These are phyloP conservation scores for Cotesia typhae DNA, from an alignment of 1,140 invertebrate genomes.

Conservation along the genomic window DNA sequence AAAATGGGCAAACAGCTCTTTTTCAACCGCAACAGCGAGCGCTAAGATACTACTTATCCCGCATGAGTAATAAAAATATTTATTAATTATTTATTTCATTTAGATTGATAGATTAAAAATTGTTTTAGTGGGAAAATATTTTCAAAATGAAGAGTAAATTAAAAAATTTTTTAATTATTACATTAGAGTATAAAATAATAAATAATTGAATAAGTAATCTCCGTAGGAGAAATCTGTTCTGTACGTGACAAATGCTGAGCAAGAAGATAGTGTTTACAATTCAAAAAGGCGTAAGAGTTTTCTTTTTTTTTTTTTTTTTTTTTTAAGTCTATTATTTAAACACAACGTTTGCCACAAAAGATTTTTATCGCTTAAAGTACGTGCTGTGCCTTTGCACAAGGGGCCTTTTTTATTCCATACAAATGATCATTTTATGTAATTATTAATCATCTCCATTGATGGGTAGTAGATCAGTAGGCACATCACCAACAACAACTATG, in stretches of 20 bases:
- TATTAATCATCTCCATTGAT: not conserved
- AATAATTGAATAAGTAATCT: constrained; percentile 37
- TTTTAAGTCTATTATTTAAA: constrained; percentile 23
- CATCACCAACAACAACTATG: constrained; percentile 1
- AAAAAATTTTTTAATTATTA: not conserved
- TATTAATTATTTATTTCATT: not conserved
- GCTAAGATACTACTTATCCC: too few species aligned
- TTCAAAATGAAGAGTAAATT: not conserved
- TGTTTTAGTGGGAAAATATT: not conserved
- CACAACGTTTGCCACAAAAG: constrained; percentile 16
- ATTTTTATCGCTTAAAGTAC: constrained; percentile 21
- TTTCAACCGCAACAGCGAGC: too few species aligned
- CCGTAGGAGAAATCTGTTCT: constrained; percentile 40
- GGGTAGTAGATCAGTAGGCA: constrained; percentile 12
- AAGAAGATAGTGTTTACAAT: constrained; percentile 39
- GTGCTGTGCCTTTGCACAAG: constrained; percentile 21
- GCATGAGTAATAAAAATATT: not conserved
- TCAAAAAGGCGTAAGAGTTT: constrained; percentile 43
- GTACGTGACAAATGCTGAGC: constrained; percentile 39
- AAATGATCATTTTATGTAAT: constrained; percentile 4
- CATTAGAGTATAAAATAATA: not conserved
- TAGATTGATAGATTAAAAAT: not conserved
- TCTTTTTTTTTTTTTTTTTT: constrained; percentile 21
- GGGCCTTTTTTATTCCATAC: constrained; percentile 8
- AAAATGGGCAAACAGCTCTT: too few species aligned